Percentiles rank a stretch among this genome's conserved stretches.
Evolutionary conservation across 2,888 invertebrate species (phyloP).

Genomic region (Volucella zonaria): DNA sequence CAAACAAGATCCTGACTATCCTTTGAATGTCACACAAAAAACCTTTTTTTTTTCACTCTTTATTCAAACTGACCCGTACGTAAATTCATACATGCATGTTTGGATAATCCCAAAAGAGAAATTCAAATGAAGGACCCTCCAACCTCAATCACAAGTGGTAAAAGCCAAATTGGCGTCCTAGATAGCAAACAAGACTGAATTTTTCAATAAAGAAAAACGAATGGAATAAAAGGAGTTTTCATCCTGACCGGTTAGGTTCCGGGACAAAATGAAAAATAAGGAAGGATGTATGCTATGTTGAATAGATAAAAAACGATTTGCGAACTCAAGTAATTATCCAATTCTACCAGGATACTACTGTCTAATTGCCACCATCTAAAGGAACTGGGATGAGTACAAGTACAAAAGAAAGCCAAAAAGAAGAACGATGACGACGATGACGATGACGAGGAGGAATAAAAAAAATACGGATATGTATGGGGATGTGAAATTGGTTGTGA

Average conservation of each 20-base stretch:
- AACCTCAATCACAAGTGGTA: too few species aligned
- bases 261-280: constrained; percentile 38
- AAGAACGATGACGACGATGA: neutral
- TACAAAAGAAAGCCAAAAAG: constrained; percentile 27
- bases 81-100: too few species aligned
- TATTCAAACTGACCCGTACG: too few species aligned
- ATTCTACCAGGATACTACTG: constrained; percentile 69
- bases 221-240: constrained; percentile 3
- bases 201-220: neutral
- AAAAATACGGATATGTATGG: constrained; percentile 23
- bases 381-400: constrained; percentile 23
- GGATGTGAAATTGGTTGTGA: constrained; percentile 69
- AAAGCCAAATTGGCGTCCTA: too few species aligned
- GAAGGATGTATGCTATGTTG: constrained; percentile 57
- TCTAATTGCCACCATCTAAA: constrained; percentile 64
- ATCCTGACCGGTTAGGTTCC: neutral
- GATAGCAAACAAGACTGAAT: too few species aligned
- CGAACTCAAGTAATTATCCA: constrained; percentile 71
- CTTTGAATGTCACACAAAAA: too few species aligned
- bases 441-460: neutral
- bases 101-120: too few species aligned
- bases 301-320: constrained; percentile 65
- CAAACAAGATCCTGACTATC: too few species aligned
- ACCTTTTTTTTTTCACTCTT: too few species aligned
- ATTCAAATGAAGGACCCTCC: too few species aligned